Conservation (phyloP, 1,140 invertebrate species). For the Ctenoplectra terminalis region DNA sequence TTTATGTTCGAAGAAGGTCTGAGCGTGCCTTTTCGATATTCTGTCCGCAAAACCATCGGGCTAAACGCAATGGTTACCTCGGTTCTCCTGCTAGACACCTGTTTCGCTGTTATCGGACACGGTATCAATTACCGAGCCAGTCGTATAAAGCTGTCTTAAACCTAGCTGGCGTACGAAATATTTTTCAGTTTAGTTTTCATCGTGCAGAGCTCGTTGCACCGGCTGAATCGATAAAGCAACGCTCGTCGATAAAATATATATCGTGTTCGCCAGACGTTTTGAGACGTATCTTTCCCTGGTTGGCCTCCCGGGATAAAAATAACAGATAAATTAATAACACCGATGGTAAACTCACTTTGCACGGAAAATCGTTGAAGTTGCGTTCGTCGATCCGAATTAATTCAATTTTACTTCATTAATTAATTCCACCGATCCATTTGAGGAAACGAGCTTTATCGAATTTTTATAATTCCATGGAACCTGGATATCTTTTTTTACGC, state of each 20-base stretch:
- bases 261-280: neutral
- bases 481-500: too few species aligned
- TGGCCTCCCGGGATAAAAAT: too few species aligned
- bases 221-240: conserved; percentile 4
- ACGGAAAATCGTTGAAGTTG: too few species aligned
- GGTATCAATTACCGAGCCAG: conserved; percentile 9
- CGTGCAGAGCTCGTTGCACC: neutral
- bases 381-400: too few species aligned
- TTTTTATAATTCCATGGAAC: too few species aligned
- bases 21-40: neutral
- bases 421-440: too few species aligned
- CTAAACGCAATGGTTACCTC: neutral
- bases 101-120: neutral
- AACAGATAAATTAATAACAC: conserved; percentile 16
- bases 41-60: neutral
- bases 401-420: too few species aligned
- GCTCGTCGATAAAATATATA: conserved; percentile 15
- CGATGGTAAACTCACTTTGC: too few species aligned
- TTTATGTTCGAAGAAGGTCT: neutral
- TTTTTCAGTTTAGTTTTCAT: neutral
- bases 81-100: neutral
- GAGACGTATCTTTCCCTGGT: neutral
- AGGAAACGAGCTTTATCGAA: too few species aligned
- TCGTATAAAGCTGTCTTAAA: neutral
- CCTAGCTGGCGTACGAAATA: neutral